Percentiles rank a stretch among this genome's conserved stretches.
phyloP scores from a whole-genome alignment of 2,113 vertebrate species.

The Cryptomyrus ogoouensis region DNA sequence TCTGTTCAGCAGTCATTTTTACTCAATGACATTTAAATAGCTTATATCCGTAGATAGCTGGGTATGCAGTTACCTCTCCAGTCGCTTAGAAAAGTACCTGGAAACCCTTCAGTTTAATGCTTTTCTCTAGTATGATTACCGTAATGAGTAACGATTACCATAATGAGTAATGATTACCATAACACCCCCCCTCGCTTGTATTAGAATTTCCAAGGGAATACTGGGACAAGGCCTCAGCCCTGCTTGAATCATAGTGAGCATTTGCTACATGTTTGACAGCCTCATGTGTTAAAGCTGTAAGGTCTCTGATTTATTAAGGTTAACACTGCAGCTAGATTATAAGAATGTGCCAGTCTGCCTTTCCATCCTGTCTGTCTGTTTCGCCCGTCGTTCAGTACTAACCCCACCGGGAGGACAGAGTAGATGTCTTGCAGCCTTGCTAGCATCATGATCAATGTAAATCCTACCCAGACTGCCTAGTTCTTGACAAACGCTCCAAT shows the following conservation, averaged over 20 bases:
- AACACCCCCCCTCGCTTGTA: neutral
- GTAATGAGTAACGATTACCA: neutral
- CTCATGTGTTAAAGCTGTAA: neutral
- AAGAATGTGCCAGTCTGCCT: neutral
- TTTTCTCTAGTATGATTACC: neutral
- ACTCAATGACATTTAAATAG: neutral
- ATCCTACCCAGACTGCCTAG: slow-evolving; percentile 40
- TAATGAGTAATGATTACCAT: neutral
- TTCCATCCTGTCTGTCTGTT: neutral
- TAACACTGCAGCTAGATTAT: neutral
- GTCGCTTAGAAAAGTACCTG: neutral
- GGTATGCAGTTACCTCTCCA: neutral
- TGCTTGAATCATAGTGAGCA: neutral
- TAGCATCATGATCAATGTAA: slow-evolving; percentile 6
- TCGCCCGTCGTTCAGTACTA: neutral
- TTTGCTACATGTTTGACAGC: neutral
- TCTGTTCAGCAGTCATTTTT: neutral
- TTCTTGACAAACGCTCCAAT: slow-evolving; percentile 43
- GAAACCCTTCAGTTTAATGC: neutral
- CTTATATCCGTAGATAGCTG: slow-evolving; percentile 1
- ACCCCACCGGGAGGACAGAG: neutral
- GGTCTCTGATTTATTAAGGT: neutral
- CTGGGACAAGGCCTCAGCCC: neutral
- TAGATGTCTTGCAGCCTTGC: slow-evolving; percentile 27
- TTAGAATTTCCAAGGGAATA: neutral